Evolutionary conservation across 2,888 invertebrate species (phyloP), one percentile per base, ranked within the genome.

Genomic region (Caenorhabditis sp.): DNA sequence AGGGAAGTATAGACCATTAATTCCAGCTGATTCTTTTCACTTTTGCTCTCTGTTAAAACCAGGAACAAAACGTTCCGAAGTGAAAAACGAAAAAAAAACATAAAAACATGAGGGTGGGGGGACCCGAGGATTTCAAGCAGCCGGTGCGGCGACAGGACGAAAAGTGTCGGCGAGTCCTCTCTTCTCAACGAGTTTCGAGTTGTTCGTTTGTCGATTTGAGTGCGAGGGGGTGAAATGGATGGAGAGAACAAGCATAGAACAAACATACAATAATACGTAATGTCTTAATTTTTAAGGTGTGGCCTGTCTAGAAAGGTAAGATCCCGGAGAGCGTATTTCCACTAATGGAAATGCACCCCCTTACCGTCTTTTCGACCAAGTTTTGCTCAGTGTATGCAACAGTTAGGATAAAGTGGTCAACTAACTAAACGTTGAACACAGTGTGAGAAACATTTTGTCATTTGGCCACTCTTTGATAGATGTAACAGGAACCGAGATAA

Each of bases 101-200:
- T 61, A 66, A 75, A 76, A 68, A 76, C 69, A 76, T 68, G 59
- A 59, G 49, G 59, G 59, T 66, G 59, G 68, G 24, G 26, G 44
- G 63, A 63, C 63, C 63, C 63, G 44, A 63, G 44, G 28, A 63
- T 63, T 63, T 63, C 44, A 63, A 63, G 61, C 24, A 63, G 61
- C 24, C 61, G 61, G 61, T 63, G 61, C 61, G 61, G 24, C 31
- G 35, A 64, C 31, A 59, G 72, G 76, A 76, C 76, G 68, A 68
- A 69, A 69, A 77, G 77, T 69, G 77, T 77, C 76, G 76, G 59
- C 59, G 76, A 68, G 49, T 68, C 68, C 51, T 41, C n/a, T n/a
- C n/a, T n/a, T 66, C 61, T 76, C 76, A 61, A 76, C 51, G 61
- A 77, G 75, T 76, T 70, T 44, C 24, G 49, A 35, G 69, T 68